Evolutionary conservation across 2,888 invertebrate genomes (phyloP).

Genomic region (Chymomyza fuscimana): DNA sequence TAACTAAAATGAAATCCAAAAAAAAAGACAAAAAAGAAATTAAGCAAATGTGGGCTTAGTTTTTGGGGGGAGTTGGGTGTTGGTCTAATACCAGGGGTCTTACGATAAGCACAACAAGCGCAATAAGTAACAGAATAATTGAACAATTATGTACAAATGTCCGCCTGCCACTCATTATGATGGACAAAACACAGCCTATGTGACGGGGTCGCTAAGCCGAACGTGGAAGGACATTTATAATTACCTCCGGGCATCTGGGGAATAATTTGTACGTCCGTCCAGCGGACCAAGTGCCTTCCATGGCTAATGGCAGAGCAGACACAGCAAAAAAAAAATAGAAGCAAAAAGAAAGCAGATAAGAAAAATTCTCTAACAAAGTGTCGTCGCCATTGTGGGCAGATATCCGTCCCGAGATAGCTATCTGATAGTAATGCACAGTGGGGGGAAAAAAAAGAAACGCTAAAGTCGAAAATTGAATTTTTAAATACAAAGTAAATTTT

Average conservation of each 20-base stretch:
- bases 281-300: not conserved
- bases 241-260: slow-evolving; percentile 76
- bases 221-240: slow-evolving; percentile 75
- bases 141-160: slow-evolving; percentile 78
- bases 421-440: too few species aligned
- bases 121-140: slow-evolving; percentile 75
- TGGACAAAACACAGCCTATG: slow-evolving; percentile 61
- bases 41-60: slow-evolving; percentile 9
- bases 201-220: slow-evolving; percentile 48
- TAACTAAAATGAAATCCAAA: slow-evolving; percentile 31
- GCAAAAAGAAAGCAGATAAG: slow-evolving; percentile 2
- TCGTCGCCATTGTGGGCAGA: slow-evolving; percentile 48
- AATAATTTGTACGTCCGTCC: slow-evolving; percentile 65
- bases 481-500: too few species aligned
- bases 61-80: not conserved
- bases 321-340: slow-evolving; percentile 14
- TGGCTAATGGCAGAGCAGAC: slow-evolving; percentile 52
- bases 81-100: not conserved
- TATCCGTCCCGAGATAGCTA: slow-evolving; percentile 32
- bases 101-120: slow-evolving; percentile 27
- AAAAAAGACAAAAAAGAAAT: slow-evolving; percentile 26
- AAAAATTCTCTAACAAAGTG: slow-evolving; percentile 42
- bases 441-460: not conserved
- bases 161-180: slow-evolving; percentile 77
- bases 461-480: too few species aligned